Conservation (phyloP, 2,113 vertebrate species). For the Malurus melanocephalus region DNA sequence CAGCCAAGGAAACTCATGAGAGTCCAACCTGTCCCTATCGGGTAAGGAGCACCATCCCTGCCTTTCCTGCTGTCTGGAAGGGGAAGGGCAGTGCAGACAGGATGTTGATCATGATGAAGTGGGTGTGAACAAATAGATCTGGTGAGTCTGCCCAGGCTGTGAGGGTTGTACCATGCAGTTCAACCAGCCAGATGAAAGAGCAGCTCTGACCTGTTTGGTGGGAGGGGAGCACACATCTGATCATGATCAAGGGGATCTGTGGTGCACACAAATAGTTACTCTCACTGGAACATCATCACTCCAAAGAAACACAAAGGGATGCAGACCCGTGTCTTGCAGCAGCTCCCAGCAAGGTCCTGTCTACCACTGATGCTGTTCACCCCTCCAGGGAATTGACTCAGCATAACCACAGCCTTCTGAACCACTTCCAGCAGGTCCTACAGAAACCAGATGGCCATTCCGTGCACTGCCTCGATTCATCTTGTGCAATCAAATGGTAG, state of each 20-base stretch:
- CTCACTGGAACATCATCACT: neutral
- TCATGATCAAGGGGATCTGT: neutral
- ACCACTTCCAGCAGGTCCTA: neutral
- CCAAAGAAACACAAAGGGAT: neutral
- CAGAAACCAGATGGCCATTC: neutral
- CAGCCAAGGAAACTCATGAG: neutral
- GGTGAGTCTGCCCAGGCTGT: neutral
- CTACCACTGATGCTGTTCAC: neutral
- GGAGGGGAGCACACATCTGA: neutral
- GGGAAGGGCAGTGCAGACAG: neutral
- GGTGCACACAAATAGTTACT: neutral
- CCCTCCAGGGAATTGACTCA: neutral
- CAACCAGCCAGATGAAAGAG: neutral
- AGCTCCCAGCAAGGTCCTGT: neutral
- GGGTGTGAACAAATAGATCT: neutral
- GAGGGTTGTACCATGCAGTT: neutral
- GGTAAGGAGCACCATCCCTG: neutral
- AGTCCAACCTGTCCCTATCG: neutral
- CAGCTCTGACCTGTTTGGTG: neutral
- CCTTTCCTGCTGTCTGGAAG: neutral
- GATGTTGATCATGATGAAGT: neutral
- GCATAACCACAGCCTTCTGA: neutral
- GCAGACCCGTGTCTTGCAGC: neutral
- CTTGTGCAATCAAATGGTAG: neutral
- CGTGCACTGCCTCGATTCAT: accelerated